These are phyloP conservation scores for Lophura nycthemera DNA, from an alignment of 2,113 vertebrate genomes.

Conservation along the genomic window DNA sequence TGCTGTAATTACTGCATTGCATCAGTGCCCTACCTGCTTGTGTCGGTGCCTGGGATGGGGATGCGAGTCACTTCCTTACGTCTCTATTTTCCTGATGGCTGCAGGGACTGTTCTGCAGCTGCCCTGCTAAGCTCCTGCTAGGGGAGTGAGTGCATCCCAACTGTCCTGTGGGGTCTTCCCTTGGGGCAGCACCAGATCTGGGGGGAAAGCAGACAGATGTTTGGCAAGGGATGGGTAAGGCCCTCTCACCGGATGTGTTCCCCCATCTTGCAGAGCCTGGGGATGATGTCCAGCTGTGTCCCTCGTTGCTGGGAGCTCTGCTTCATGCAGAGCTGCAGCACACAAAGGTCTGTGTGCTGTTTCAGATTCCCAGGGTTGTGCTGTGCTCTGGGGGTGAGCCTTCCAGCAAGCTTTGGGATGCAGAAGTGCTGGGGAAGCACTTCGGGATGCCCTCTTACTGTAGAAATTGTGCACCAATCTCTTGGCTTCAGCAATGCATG, in stretches of 20 bases:
- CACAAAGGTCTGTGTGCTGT: not conserved
- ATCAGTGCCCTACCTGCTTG: accelerated
- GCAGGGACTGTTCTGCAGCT: not conserved
- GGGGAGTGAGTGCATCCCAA: not conserved
- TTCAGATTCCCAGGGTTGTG: not conserved
- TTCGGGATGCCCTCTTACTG: not conserved
- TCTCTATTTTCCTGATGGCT: not conserved
- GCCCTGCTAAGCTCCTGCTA: not conserved
- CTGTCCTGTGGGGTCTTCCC: not conserved
- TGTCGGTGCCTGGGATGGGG: not conserved
- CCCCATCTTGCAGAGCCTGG: not conserved
- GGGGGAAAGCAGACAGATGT: not conserved
- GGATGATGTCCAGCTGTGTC: not conserved
- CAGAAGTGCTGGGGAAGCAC: not conserved
- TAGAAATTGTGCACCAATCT: not conserved
- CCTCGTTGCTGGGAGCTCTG: accelerated
- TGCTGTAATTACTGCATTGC: not conserved
- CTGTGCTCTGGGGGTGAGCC: not conserved
- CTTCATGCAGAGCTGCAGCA: not conserved
- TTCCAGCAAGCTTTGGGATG: accelerated
- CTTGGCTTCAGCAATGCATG: not conserved
- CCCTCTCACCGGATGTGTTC: not conserved
- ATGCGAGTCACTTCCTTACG: accelerated
- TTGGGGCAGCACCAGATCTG: too few relatives aligned
- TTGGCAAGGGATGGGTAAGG: not conserved